A percentile compares a stretch with the other conserved stretches of the same genome.
Conservation (phyloP, 1,140 invertebrate genomes). For the Pararge aegeria region DNA sequence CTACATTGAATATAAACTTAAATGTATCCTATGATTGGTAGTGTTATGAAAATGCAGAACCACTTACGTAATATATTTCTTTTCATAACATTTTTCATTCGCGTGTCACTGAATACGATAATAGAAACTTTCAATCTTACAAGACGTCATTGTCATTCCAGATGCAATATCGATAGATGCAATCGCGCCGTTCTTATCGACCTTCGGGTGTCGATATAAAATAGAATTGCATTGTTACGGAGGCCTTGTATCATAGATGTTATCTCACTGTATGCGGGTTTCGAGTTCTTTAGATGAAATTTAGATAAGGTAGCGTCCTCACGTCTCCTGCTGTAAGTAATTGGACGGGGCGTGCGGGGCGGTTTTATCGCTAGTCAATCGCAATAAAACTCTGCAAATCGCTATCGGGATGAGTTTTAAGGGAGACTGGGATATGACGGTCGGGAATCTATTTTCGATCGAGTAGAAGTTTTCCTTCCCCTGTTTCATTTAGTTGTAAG, state of each 20-base stretch:
- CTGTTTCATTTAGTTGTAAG: background rate
- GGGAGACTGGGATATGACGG: conserved; percentile 14
- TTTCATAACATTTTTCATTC: conserved; percentile 21
- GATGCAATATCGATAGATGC: conserved; percentile 24
- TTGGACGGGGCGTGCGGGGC: conserved; percentile 53
- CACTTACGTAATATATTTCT: background rate
- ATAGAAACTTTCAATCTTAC: conserved; percentile 20
- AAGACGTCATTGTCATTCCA: conserved; percentile 21
- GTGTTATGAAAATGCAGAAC: too few relatives aligned
- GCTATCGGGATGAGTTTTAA: conserved; percentile 29
- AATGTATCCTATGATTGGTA: too few relatives aligned
- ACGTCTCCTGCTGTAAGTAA: conserved; percentile 55
- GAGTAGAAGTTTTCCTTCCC: background rate
- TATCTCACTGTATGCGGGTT: conserved; percentile 37
- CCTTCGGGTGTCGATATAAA: conserved; percentile 45
- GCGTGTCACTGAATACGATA: conserved; percentile 16
- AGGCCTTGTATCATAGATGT: conserved; percentile 34
- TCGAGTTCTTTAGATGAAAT: conserved; percentile 64
- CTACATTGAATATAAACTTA: too few relatives aligned
- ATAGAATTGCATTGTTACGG: conserved; percentile 43
- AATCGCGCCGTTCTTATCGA: conserved; percentile 27
- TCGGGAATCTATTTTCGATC: conserved; percentile 9
- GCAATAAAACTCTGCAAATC: conserved; percentile 69
- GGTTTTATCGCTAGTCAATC: conserved; percentile 60
- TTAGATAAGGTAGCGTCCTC: conserved; percentile 52